Base-by-base conservation (phyloP, 2,888 invertebrate genomes). In the Aplocera efformata region DNA sequence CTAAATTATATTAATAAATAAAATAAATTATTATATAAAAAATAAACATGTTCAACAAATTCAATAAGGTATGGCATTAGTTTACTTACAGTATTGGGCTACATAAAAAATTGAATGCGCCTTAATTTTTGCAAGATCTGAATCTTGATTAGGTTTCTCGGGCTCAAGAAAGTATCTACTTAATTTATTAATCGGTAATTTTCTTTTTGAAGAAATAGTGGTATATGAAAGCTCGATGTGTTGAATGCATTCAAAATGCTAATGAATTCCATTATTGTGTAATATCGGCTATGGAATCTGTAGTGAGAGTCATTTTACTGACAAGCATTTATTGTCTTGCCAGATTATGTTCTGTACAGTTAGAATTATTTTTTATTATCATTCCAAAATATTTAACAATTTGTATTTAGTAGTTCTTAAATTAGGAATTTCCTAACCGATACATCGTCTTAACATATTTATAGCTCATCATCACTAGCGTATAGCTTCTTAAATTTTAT, bases 401-500 rank as follows among this genome's bases (percentile, higher is more conserved):
- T 7, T 28, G n/a, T 10, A 7, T 17, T 4, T 22, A 22, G 7
- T 23, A 11, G 21, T 2, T 17, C 2, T 17, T 17, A 17, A 5
- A 5, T 3, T 2, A 3, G 13, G 13, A 17, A 17, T 17, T 17
- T 17, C 2, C 13, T 17, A 17, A 17, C 13, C n/a, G n/a, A n/a
- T n/a, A n/a, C n/a, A n/a, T 3, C 13, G 13, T 17, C 13, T 3
- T 17, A 3, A 5, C 13, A 27, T 36, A 32, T 37, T 13, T 34
- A 24, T 25, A 21, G 10, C 36, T 13, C 43, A 42, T 31, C 35
- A 42, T 17, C 40, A 41, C 40, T 31, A 38, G 30, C 13, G 13
- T 24, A 29, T 40, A 35, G 35, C 42, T 44, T 42, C 49, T 56
- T 55, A 60, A 66, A 60, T 58, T 60, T 42, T 54, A 48, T 50